Evolutionary conservation across 2,113 vertebrate genomes (phyloP).

Genomic region (Mola mola): DNA sequence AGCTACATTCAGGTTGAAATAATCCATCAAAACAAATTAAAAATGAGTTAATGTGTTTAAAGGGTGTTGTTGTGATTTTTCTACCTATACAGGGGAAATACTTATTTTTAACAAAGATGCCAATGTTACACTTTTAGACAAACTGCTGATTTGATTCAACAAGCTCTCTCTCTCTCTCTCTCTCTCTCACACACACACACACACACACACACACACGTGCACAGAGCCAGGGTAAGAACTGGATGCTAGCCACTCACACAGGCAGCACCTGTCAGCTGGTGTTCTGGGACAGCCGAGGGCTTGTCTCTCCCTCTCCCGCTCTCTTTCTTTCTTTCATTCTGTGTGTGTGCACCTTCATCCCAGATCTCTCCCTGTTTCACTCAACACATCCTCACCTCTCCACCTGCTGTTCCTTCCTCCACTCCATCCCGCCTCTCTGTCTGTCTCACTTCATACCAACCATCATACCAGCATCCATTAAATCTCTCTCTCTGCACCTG

Average conservation of each 20-base stretch:
- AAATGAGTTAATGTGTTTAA: background rate
- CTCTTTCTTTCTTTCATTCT: conserved; percentile 2
- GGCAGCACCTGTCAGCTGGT: conserved; percentile 82
- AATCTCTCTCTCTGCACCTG: conserved; percentile 57
- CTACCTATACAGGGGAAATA: too few species aligned
- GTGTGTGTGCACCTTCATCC: conserved; percentile 19
- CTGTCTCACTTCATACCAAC: conserved; percentile 48
- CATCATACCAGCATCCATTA: conserved; percentile 46
- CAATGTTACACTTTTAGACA: too few species aligned
- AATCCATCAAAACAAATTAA: background rate
- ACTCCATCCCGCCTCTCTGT: conserved; percentile 39
- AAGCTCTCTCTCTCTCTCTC: background rate
- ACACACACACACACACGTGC: conserved; percentile 15
- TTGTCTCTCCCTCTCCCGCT: conserved; percentile 55
- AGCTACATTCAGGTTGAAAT: too few species aligned
- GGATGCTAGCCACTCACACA: conserved; percentile 67
- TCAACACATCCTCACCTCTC: conserved; percentile 56
- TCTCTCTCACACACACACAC: conserved; percentile 7
- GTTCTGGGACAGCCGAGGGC: conserved; percentile 72
- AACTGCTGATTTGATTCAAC: background rate
- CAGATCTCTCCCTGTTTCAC: conserved; percentile 27
- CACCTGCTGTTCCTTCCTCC: conserved; percentile 60
- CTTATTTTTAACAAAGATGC: too few species aligned
- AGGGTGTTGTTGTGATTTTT: too few species aligned
- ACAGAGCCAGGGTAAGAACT: conserved; percentile 45